phyloP scores from a whole-genome alignment of 2,888 invertebrate genomes.

The Sphaerophoria taeniata region DNA sequence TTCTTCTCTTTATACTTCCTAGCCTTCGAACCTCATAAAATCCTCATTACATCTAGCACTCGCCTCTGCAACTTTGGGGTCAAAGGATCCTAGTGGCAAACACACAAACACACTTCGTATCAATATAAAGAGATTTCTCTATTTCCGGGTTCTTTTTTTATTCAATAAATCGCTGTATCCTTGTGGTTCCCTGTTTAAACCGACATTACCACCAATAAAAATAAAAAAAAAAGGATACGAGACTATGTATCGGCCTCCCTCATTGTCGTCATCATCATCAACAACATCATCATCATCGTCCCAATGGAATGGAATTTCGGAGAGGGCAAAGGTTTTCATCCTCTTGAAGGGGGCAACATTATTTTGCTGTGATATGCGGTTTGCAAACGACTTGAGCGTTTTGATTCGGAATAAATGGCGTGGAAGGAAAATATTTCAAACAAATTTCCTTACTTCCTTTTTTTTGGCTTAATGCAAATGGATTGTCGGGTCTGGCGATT shows the following conservation, averaged over 20 bases:
- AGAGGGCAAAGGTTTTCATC: conserved; percentile 35
- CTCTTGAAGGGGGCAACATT: conserved; percentile 19
- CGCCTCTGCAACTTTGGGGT: conserved; percentile 17
- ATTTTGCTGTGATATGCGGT: conserved; percentile 58
- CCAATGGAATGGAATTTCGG: conserved; percentile 36
- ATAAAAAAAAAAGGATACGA: conserved; percentile 14
- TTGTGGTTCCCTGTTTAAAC: conserved; percentile 55
- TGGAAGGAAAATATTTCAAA: conserved; percentile 49
- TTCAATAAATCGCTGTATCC: conserved; percentile 37
- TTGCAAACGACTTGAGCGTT: conserved; percentile 56
- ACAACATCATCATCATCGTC: conserved; percentile 21
- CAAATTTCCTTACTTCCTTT: conserved; percentile 15
- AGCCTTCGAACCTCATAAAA: conserved; percentile 66
- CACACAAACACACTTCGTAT: too few relatives aligned
- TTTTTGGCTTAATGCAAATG: conserved; percentile 45
- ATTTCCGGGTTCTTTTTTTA: conserved; percentile 27
- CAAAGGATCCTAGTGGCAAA: conserved; percentile 22
- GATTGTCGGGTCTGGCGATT: conserved; percentile 29
- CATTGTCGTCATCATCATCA: conserved; percentile 24
- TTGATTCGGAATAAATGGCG: conserved; percentile 56
- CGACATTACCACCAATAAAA: conserved; percentile 45
- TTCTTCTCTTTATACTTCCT: background rate
- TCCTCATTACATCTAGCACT: conserved; percentile 53
- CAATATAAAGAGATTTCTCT: too few relatives aligned
- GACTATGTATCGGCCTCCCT: conserved; percentile 2